These are phyloP conservation scores for Pseudeuparius sepicola DNA, from an alignment of 2,888 invertebrate species.

Conservation along the genomic window DNA sequence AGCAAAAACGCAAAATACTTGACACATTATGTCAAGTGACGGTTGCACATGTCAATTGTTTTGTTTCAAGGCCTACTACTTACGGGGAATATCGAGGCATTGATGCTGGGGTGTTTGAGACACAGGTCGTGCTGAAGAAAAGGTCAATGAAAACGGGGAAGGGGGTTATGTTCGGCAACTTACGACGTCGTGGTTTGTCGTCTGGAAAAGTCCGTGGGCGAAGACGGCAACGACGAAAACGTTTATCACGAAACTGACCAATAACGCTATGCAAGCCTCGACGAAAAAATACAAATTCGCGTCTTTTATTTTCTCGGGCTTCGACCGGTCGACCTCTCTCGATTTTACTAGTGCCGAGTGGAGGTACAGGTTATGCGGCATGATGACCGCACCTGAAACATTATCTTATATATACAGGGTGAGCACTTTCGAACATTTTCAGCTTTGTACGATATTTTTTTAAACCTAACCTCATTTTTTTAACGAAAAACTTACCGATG, in stretches of 20 bases:
- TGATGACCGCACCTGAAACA: slow-evolving; percentile 57
- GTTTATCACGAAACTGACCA: slow-evolving; percentile 78
- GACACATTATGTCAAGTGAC: no score
- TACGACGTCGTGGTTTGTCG: slow-evolving; percentile 60
- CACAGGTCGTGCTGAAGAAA: slow-evolving; percentile 35
- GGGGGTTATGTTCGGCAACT: slow-evolving; percentile 32
- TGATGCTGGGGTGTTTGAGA: slow-evolving; percentile 31
- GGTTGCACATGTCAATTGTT: no score
- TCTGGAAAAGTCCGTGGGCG: slow-evolving; percentile 67
- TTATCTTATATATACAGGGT: not conserved
- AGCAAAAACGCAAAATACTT: no score
- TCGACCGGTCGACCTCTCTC: slow-evolving; percentile 64
- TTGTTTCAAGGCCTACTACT: no score
- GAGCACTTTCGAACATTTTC: no score
- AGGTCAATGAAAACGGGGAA: slow-evolving; percentile 5
- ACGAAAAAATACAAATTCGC: slow-evolving; percentile 80
- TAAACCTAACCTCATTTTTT: no score
- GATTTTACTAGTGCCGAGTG: slow-evolving; percentile 88
- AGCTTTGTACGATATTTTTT: no score
- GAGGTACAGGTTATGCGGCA: slow-evolving; percentile 89
- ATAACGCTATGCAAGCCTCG: slow-evolving; percentile 67
- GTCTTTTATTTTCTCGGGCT: slow-evolving; percentile 60
- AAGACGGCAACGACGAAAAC: slow-evolving; percentile 83
- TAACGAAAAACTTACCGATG: slow-evolving; percentile 54
- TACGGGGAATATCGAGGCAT: slow-evolving; percentile 38